Evolutionary conservation across 92 coral and sea anemone genomes (phyloP).

Genomic region (Zoanthus sociatus): DNA sequence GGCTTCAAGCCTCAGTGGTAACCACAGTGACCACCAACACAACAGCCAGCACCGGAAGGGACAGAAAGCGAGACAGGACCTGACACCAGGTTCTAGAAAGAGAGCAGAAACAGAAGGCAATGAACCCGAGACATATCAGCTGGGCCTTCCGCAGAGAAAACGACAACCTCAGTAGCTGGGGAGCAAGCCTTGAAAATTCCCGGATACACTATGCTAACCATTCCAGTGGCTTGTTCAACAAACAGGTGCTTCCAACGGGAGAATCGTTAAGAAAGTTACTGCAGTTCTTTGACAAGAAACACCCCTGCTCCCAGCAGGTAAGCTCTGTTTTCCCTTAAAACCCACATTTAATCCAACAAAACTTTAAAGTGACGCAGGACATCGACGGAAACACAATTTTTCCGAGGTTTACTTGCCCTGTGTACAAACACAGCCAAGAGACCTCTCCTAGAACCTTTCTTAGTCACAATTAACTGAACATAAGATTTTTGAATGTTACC

Average conservation of each 20-base stretch:
- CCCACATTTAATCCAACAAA: background rate
- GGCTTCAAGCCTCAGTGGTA: background rate
- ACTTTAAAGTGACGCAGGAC: background rate
- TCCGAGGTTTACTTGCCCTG: background rate
- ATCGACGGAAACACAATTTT: background rate
- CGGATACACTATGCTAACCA: background rate
- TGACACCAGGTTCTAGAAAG: too few species aligned
- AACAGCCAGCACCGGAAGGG: too few species aligned
- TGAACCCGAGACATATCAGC: background rate
- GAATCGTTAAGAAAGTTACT: background rate
- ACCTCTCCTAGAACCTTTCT: too few species aligned
- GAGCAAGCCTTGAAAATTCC: background rate
- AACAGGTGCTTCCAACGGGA: constrained; percentile 7
- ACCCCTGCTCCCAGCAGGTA: constrained; percentile 19
- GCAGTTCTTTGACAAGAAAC: constrained; percentile 15
- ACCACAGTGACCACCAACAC: too few species aligned
- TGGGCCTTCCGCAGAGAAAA: background rate
- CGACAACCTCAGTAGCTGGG: background rate
- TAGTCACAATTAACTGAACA: too few species aligned
- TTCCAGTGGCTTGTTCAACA: constrained; percentile 17
- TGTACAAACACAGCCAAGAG: too few species aligned
- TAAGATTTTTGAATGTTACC: background rate
- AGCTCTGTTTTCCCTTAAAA: background rate
- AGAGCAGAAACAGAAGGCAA: background rate
- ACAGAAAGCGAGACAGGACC: too few species aligned